Conservation (phyloP, 2,113 vertebrate genomes). For the Eublepharis macularius region DNA sequence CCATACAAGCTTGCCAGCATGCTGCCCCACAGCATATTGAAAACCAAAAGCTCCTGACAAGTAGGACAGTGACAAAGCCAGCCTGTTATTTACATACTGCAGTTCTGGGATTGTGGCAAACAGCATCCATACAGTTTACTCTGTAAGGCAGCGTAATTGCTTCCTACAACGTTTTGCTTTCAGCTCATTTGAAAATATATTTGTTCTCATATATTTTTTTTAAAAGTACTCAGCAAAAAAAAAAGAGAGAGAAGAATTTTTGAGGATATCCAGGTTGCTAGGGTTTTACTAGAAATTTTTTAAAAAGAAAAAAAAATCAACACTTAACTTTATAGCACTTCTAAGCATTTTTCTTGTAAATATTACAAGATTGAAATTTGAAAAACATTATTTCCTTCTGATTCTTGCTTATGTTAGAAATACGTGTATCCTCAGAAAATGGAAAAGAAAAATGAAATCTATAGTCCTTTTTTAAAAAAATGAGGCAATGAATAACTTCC, state of each 20-base stretch:
- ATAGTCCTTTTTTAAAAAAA: constrained; percentile 21
- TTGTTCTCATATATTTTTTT: background rate
- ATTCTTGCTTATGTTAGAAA: background rate
- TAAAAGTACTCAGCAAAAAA: background rate
- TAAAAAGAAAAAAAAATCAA: background rate
- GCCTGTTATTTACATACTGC: constrained; percentile 63
- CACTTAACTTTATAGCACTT: constrained; percentile 22
- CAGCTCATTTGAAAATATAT: constrained; percentile 17
- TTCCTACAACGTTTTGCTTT: constrained; percentile 33
- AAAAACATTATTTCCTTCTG: background rate
- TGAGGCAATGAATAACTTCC: background rate
- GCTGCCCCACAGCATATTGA: constrained; percentile 76
- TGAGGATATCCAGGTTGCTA: constrained; percentile 33
- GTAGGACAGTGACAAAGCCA: constrained; percentile 65
- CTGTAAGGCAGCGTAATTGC: constrained; percentile 28
- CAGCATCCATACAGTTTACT: constrained; percentile 36
- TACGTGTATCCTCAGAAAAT: constrained; percentile 7
- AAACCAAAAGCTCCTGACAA: constrained; percentile 69
- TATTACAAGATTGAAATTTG: background rate
- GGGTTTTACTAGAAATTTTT: fast-evolving
- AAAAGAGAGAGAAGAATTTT: background rate
- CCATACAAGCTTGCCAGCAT: constrained; percentile 88
- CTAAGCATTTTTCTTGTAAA: background rate
- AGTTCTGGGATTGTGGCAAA: constrained; percentile 46
- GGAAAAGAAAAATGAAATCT: constrained; percentile 27